A percentile compares a stretch with the other conserved stretches of the same genome.
These are phyloP conservation scores for Cherax destructor DNA, from an alignment of 1,140 invertebrate species.

Conservation along the genomic window DNA sequence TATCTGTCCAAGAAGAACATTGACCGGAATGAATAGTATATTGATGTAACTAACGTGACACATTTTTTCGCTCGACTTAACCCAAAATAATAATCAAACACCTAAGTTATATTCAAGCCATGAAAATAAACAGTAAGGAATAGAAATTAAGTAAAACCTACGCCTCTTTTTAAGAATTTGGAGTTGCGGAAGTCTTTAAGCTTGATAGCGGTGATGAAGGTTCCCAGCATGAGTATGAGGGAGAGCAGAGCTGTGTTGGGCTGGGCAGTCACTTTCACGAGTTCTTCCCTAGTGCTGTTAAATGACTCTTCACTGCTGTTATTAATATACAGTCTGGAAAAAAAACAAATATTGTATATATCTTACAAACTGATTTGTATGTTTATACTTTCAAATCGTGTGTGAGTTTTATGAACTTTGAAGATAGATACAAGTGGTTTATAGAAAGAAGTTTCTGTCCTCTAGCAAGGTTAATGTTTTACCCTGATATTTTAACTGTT, in stretches of 20 bases:
- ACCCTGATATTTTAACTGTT: not conserved
- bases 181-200: constrained; percentile 95
- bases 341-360: no score
- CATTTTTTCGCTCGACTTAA: no score
- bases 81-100: no score
- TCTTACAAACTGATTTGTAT: no score
- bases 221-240: constrained; percentile 91
- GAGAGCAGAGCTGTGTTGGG: constrained; percentile 96
- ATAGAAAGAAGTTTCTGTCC: no score
- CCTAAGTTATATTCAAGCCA: no score
- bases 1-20: constrained; percentile 78
- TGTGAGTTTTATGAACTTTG: no score
- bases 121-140: not conserved
- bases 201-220: constrained; percentile 95
- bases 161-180: constrained; percentile 94
- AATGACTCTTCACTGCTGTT: constrained; percentile 13
- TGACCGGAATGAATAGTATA: no score
- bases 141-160: constrained; percentile 78
- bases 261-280: constrained; percentile 75
- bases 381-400: no score
- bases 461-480: no score
- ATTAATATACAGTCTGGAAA: not conserved
- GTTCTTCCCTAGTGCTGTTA: constrained; percentile 30
- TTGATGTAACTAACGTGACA: no score
- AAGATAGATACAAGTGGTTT: no score